Percentiles rank a stretch among this genome's conserved stretches.
These are phyloP conservation scores for Phoenicopterus ruber DNA, from an alignment of 2,113 vertebrate genomes.

Conservation along the genomic window DNA sequence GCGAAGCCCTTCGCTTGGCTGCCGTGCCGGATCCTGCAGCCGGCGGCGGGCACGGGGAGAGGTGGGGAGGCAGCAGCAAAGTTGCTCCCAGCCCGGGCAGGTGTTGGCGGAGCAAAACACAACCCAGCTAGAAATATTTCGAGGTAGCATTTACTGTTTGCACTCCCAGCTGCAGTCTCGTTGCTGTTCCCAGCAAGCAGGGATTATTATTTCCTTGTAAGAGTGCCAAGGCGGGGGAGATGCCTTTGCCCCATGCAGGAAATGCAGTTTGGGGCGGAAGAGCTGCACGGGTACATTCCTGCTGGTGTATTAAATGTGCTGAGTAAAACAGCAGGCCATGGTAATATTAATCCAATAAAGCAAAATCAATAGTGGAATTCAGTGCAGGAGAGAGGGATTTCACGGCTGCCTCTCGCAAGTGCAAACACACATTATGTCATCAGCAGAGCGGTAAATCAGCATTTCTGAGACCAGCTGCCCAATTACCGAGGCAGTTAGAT, in stretches of 20 bases:
- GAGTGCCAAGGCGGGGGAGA: background rate
- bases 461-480: slow-evolving; percentile 52
- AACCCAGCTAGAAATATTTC: background rate
- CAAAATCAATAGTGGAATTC: background rate
- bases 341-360: background rate
- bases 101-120: background rate
- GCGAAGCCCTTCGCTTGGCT: accelerated
- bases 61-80: background rate
- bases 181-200: background rate
- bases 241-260: accelerated
- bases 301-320: accelerated
- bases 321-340: background rate
- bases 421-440: slow-evolving; percentile 22
- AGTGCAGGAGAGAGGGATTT: background rate
- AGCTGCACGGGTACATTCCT: background rate
- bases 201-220: background rate
- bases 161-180: background rate
- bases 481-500: slow-evolving; percentile 25
- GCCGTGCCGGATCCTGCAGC: accelerated
- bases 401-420: background rate
- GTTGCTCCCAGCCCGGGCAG: background rate
- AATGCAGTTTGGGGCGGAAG: background rate
- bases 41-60: accelerated
- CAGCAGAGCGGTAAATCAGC: slow-evolving; percentile 40
- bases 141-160: background rate